phyloP scores from a whole-genome alignment of 2,888 invertebrate species.

The Dolomedes plantarius region DNA sequence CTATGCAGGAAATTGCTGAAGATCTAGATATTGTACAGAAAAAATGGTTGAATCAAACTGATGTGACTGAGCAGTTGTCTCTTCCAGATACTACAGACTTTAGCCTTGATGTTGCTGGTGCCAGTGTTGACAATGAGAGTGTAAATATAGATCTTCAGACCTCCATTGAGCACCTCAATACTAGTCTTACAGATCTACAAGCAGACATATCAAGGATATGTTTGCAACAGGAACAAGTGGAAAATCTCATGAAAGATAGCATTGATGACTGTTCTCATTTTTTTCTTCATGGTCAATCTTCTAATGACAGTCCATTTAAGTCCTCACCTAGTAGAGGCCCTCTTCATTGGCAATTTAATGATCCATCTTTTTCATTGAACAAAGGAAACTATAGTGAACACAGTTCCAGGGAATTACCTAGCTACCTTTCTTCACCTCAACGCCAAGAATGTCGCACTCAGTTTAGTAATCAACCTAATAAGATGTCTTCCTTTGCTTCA shows the following conservation, averaged over 20 bases:
- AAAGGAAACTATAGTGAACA: neutral
- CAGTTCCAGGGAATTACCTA: neutral
- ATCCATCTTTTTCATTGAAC: conserved; percentile 8
- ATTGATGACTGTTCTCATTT: conserved; percentile 65
- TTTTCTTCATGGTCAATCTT: conserved; percentile 49
- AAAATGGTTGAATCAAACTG: conserved; percentile 64
- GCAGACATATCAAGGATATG: conserved; percentile 93
- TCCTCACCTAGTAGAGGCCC: conserved; percentile 1
- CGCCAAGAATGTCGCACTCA: conserved; percentile 10
- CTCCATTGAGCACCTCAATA: conserved; percentile 82
- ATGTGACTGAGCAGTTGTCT: conserved; percentile 39
- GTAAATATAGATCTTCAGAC: conserved; percentile 73
- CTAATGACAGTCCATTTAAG: conserved; percentile 14
- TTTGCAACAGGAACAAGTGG: conserved; percentile 83
- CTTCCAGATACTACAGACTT: conserved; percentile 11
- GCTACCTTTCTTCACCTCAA: conserved; percentile 19
- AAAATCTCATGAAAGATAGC: conserved; percentile 68
- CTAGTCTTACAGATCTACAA: conserved; percentile 94
- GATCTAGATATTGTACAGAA: conserved; percentile 64
- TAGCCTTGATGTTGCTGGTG: neutral
- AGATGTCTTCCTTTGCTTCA: conserved; percentile 25
- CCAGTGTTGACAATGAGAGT: conserved; percentile 48
- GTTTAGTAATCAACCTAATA: neutral
- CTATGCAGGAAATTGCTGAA: conserved; percentile 69
- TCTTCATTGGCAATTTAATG: conserved; percentile 28